Base-by-base conservation (phyloP, 1,140 invertebrate species). In the Lutraria rhynchaena region DNA sequence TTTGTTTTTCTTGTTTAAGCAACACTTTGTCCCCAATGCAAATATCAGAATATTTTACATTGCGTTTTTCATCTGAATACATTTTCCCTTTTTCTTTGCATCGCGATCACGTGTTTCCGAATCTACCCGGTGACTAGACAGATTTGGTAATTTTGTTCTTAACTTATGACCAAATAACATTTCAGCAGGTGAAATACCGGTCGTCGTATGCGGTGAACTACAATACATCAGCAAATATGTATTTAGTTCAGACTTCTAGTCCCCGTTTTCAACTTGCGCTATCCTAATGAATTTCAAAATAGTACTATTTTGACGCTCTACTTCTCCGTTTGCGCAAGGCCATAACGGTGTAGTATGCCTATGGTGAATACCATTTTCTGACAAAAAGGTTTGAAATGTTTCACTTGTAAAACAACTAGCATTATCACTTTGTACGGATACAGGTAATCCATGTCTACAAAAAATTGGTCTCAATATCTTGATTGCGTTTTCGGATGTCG, bases 281-380 rank as follows among this genome's bases (percentile, higher is more conserved):
- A 81, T 73, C 31, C 37, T 51, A 17, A 87, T 51, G 19, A n/a
- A 1, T 69, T 87, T 87, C n/a, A 83, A 29, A 1, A 87, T 19
- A 22, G 81, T 65, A 0, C 35, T 17, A 70, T 86, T 87, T 46
- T 81, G 71, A 19, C 81, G 22, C 76, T 86, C 81, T 31, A 86
- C 67, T 53, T 83, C 76, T 1, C 86, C 83, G 60, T 86, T 87
- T 17, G 70, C 77, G 65, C 85, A 77, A 0, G 81, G 81, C 76
- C 81, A 86, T 22, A 71, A 44, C 4, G 81, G 63, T 13, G 81
- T 83, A 1, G 35, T 78, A n/a, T 41, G 35, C 33, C 44, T 33
- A 35, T 81, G 73, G 3, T 81, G 61, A 13, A 83, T 80, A 15
- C 69, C 65, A 58, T 81, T 57, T 15, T 80, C 51, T 33, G 37